Evolutionary conservation across 2,797 vertebrate genomes (phyloP).

Genomic region (Notoglanidium macrostoma): DNA sequence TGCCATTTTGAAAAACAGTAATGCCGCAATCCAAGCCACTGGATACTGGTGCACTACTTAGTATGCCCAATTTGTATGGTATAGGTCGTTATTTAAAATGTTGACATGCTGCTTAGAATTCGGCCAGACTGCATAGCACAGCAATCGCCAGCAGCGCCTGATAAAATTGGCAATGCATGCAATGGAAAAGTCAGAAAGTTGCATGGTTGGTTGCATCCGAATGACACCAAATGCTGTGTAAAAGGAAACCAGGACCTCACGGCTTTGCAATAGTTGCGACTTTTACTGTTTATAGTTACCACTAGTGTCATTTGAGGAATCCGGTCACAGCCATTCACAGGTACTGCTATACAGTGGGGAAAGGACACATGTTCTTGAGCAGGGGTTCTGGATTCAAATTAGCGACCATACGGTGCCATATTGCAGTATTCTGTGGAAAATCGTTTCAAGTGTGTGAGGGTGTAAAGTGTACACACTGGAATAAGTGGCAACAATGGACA

Average conservation of each 20-base stretch:
- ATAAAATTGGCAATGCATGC: background rate
- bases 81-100: background rate
- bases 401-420: background rate
- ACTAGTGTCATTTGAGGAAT: background rate
- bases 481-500: constrained; percentile 49
- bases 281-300: background rate
- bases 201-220: background rate
- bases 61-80: background rate
- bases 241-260: background rate
- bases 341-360: background rate
- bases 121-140: background rate
- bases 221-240: background rate
- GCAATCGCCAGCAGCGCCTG: background rate
- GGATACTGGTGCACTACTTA: background rate
- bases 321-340: background rate
- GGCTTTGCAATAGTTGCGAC: constrained; percentile 4
- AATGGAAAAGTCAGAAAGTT: background rate
- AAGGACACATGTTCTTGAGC: background rate
- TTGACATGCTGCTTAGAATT: background rate
- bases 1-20: background rate
- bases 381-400: background rate
- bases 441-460: background rate
- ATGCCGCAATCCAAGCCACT: background rate
- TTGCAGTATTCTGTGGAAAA: constrained; percentile 7
- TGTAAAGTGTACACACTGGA: constrained; percentile 41